These are phyloP conservation scores for Platichthys stellatus DNA, from an alignment of 2,113 vertebrate species.

Conservation along the genomic window DNA sequence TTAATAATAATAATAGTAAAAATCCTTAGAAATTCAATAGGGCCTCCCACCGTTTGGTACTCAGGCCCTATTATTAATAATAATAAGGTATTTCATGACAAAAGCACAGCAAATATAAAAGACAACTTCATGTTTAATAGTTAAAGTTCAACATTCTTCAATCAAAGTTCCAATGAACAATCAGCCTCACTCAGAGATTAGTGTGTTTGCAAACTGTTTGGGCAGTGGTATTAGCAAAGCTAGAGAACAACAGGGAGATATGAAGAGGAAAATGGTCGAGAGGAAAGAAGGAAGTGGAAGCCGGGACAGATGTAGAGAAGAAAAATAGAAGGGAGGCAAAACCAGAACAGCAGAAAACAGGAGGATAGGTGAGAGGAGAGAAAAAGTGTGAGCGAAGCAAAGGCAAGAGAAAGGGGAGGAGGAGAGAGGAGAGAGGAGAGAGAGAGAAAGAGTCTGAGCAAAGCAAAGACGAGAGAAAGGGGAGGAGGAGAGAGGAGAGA, in stretches of 20 bases:
- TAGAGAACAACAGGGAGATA: not conserved
- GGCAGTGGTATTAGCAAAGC: not conserved
- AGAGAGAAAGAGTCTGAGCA: not conserved
- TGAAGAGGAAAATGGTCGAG: not conserved
- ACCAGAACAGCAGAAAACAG: slow-evolving; percentile 3
- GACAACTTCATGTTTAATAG: slow-evolving; percentile 55
- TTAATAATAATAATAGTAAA: too few relatives aligned
- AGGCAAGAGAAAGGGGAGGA: not conserved
- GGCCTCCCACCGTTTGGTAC: too few relatives aligned
- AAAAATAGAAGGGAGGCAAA: slow-evolving; percentile 11
- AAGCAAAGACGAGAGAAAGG: not conserved
- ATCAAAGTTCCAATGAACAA: slow-evolving; percentile 3
- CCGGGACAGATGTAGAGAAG: not conserved
- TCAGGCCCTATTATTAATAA: too few relatives aligned
- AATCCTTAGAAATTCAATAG: too few relatives aligned
- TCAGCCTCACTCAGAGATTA: slow-evolving; percentile 27
- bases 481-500: not conserved
- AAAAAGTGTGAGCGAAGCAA: not conserved
- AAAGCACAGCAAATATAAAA: slow-evolving; percentile 26
- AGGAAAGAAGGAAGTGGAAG: not conserved
- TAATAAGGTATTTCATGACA: too few relatives aligned
- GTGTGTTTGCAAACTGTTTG: not conserved
- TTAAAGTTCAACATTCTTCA: slow-evolving; percentile 44
- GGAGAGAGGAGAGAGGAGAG: not conserved
- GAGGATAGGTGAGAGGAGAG: not conserved